Evolutionary conservation across 2,113 vertebrate species (phyloP), one percentile per base, ranked within the genome.

Genomic region (Telmatochromis brichardi): DNA sequence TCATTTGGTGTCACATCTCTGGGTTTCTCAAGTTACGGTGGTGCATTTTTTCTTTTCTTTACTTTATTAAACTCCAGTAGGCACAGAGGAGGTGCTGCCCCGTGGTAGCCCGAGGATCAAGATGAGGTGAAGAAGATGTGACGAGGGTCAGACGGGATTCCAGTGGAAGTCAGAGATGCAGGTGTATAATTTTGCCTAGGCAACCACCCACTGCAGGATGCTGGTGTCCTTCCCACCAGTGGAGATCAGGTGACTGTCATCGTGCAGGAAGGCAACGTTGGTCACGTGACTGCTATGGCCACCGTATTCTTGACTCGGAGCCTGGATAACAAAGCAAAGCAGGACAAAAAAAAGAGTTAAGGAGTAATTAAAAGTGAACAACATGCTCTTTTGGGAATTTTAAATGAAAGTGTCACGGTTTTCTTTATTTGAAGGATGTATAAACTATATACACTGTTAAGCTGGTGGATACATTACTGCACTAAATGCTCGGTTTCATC

Each of bases 241-340:
- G 85, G 97, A 97, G 84, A 98, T 92, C 79, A 97, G 96, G 91
- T 95, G 82, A 82, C 96, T 96, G 97, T 97, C 95, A 31, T 98
- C 96, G 81, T 97, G 97, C 88, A 98, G 94, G 95, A 98, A 98
- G 96, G 97, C 97, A 93, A 98, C 96, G 9, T 97, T 98, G 85
- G 98, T 98, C 95, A 98, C 98, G n/a, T 98, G 98, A 95, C 98
- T 98, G 97, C 98, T 98, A 96, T 98, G 98, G 82, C 98, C 98
- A 3, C 96, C 93, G 3, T 97, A 98, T 81, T 95, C 95, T 90
- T 98, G 96, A 96, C 97, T 96, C 2, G 95, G 97, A 79, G 97
- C 97, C 98, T 98, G 82, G 4, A 42, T 9, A 11, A 19, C 13
- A 5, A 40, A 9, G 6, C 11, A 51, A 80, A 37, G 12, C 19